Conservation (phyloP, 2,888 invertebrate genomes). For the Rhabditophanes sp. region DNA sequence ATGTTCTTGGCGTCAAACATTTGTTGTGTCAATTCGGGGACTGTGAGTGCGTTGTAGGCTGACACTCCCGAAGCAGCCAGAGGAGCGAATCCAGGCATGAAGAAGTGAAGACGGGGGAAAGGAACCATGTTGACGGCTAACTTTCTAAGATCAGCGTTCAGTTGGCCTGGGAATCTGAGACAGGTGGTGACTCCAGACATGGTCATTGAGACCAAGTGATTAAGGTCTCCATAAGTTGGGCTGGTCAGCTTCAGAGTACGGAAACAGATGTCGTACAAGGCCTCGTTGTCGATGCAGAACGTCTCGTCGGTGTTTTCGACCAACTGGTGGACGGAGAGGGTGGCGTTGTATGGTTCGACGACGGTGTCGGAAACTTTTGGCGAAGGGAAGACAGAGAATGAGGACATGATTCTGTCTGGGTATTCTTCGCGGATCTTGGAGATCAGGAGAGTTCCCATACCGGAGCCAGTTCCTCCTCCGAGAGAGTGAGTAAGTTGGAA, state of each 20-base stretch:
- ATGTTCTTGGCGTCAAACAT: too few relatives aligned
- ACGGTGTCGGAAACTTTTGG: conserved; percentile 56
- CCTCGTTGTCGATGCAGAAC: conserved; percentile 51
- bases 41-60: conserved; percentile 55
- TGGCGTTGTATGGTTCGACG: conserved; percentile 55
- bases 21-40: conserved; percentile 62
- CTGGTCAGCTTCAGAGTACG: conserved; percentile 52
- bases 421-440: conserved; percentile 93
- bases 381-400: conserved; percentile 76
- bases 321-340: conserved; percentile 50
- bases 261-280: conserved; percentile 52
- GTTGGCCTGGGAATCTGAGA: conserved; percentile 72
- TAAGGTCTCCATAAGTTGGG: conserved; percentile 74
- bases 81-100: conserved; percentile 64
- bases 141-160: conserved; percentile 67
- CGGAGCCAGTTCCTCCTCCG: conserved; percentile 70
- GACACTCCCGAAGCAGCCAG: conserved; percentile 61
- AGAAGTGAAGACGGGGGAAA: conserved; percentile 61
- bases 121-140: conserved; percentile 70
- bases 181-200: conserved; percentile 51
- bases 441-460: conserved; percentile 74
- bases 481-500: conserved; percentile 73
- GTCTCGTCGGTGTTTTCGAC: conserved; percentile 45
- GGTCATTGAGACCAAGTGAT: conserved; percentile 55
- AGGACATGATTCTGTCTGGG: conserved; percentile 93